These are phyloP conservation scores for Lytechinus pictus DNA, from an alignment of 35 echinoderm and acorn worm species.

Conservation along the genomic window DNA sequence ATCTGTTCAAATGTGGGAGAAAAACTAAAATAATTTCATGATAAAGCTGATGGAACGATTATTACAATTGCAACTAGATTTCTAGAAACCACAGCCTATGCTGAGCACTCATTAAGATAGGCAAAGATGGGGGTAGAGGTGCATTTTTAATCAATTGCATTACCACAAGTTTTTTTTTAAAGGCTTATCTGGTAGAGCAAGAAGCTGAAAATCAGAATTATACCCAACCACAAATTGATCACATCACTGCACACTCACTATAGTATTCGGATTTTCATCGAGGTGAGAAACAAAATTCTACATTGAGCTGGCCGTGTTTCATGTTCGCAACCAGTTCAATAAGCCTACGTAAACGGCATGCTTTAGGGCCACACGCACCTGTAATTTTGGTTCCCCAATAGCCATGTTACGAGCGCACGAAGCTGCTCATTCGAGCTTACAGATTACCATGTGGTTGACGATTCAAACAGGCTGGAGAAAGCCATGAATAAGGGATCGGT, in stretches of 20 bases:
- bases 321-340: constrained; percentile 43
- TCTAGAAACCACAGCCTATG: not conserved
- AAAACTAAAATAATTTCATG: not conserved
- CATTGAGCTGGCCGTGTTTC: constrained; percentile 24
- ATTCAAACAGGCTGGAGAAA: constrained; percentile 1
- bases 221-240: not conserved
- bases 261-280: not conserved
- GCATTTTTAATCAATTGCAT: not conserved
- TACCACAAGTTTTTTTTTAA: not conserved
- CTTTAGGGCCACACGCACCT: constrained; percentile 43
- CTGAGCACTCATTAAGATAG: not conserved
- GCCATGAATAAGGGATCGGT: constrained; percentile 36
- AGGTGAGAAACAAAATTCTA: not conserved
- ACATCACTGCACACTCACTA: not conserved
- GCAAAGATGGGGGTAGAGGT: not conserved
- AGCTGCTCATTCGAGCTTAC: constrained; percentile 18
- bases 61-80: constrained; percentile 14
- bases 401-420: not conserved
- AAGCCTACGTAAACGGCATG: constrained; percentile 46
- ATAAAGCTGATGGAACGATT: not conserved
- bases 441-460: constrained; percentile 20
- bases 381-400: constrained; percentile 23
- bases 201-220: not conserved
- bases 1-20: not conserved
- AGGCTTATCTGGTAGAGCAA: not conserved